These are phyloP conservation scores for Spongilla lacustris DNA, from an alignment of 37 sponge, comb jelly and placozoan genomes.

Conservation along the genomic window DNA sequence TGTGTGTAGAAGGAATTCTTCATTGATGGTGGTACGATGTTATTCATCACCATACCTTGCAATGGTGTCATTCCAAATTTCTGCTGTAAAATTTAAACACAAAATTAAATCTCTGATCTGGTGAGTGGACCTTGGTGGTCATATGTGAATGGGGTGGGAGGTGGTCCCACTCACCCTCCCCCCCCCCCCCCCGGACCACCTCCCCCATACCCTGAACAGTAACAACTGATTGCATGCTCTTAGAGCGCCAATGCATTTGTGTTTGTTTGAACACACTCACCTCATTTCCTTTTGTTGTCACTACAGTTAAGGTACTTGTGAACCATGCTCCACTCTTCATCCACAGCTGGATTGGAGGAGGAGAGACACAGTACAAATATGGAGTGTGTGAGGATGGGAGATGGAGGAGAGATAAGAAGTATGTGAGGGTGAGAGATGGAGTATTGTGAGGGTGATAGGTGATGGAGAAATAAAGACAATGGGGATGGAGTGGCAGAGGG, in stretches of 20 bases:
- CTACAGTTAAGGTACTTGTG: constrained; percentile 14
- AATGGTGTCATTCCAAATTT: not conserved
- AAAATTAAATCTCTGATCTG: not conserved
- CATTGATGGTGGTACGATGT: not conserved
- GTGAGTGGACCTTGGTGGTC: not conserved
- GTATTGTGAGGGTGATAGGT: not conserved
- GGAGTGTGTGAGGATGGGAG: not conserved
- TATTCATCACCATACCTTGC: not conserved
- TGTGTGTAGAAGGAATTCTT: too few relatives aligned
- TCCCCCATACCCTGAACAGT: too few relatives aligned
- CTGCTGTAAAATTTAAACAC: not conserved
- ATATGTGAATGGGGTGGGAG: not conserved
- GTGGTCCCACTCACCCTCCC: too few relatives aligned
- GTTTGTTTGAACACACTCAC: too few relatives aligned
- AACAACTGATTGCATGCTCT: too few relatives aligned
- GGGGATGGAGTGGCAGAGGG: not conserved
- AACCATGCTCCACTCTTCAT: constrained; percentile 64
- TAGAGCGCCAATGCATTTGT: too few relatives aligned
- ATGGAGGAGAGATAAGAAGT: not conserved
- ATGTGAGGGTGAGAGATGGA: too few relatives aligned
- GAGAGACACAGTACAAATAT: not conserved
- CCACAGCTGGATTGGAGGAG: not conserved
- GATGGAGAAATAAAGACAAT: not conserved
- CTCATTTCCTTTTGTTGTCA: not conserved
- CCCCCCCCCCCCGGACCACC: too few relatives aligned